A percentile compares a stretch with the other conserved stretches of the same genome.
phyloP scores from a whole-genome alignment of 37 sponge, comb jelly and placozoan genomes.

The Oopsacas minuta region DNA sequence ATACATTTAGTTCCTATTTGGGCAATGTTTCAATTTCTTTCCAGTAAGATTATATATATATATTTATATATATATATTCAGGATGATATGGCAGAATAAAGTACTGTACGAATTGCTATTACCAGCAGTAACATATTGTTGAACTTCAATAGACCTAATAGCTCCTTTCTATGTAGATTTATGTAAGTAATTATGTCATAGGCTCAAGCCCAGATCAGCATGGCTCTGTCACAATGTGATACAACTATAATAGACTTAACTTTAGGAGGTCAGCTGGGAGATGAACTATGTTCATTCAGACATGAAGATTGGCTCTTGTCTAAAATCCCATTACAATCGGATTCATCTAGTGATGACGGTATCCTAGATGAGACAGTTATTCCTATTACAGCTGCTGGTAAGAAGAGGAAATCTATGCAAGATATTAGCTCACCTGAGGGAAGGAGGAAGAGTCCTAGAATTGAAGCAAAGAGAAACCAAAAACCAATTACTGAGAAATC shows the following conservation, averaged over 20 bases:
- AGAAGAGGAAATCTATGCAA: background rate
- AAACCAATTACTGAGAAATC: background rate
- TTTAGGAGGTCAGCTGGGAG: background rate
- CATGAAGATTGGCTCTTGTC: background rate
- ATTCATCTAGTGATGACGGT: background rate
- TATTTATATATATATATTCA: too few species aligned
- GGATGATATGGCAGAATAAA: too few species aligned
- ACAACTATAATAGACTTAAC: background rate
- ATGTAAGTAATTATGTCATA: too few species aligned
- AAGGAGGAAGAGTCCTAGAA: background rate
- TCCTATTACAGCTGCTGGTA: background rate
- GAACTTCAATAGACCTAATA: too few species aligned
- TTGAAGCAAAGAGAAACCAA: background rate
- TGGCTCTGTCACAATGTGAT: background rate
- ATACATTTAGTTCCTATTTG: too few species aligned
- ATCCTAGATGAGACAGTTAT: background rate
- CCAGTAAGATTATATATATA: too few species aligned
- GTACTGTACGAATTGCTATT: too few species aligned
- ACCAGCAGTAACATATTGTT: too few species aligned
- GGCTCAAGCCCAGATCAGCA: background rate
- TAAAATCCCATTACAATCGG: background rate
- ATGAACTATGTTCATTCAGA: background rate
- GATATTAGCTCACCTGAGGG: background rate
- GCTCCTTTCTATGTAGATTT: too few species aligned
- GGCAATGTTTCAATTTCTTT: too few species aligned